Evolutionary conservation across 2,888 invertebrate species (phyloP).

Genomic region (Barypeithes pellucidus): DNA sequence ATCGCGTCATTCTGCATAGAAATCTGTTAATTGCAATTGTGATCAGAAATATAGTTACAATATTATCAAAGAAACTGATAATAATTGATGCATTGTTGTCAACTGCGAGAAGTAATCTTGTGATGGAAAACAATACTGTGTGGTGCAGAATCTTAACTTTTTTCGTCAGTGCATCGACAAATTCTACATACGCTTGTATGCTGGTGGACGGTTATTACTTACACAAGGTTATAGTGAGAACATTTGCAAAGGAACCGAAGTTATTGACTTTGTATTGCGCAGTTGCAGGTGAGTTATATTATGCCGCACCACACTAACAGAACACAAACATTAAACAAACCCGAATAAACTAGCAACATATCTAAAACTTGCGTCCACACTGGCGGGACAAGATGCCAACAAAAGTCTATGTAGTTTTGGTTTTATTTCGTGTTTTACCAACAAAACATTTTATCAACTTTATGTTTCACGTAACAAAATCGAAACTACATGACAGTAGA

Average conservation of each 20-base stretch:
- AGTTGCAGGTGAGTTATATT: slow-evolving; percentile 70
- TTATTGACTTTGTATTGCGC: slow-evolving; percentile 71
- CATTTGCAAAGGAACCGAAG: slow-evolving; percentile 75
- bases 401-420: too few species aligned
- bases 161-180: slow-evolving; percentile 73
- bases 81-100: slow-evolving; percentile 75
- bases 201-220: slow-evolving; percentile 78
- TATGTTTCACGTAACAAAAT: too few species aligned
- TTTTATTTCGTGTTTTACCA: too few species aligned
- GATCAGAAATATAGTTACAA: slow-evolving; percentile 74
- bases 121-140: slow-evolving; percentile 72
- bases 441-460: too few species aligned
- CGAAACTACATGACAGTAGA: too few species aligned
- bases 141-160: slow-evolving; percentile 74
- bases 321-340: too few species aligned
- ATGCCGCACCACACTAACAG: too few species aligned
- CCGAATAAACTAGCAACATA: too few species aligned
- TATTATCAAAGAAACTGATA: slow-evolving; percentile 74
- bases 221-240: slow-evolving; percentile 78
- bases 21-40: slow-evolving; percentile 76
- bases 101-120: slow-evolving; percentile 67
- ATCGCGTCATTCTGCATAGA: slow-evolving; percentile 72
- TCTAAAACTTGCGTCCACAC: too few species aligned
- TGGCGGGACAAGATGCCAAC: too few species aligned
- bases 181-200: slow-evolving; percentile 81